Evolutionary conservation across 2,113 vertebrate genomes (phyloP), one percentile per base, ranked within the genome.

Genomic region (Hippotragus niger): DNA sequence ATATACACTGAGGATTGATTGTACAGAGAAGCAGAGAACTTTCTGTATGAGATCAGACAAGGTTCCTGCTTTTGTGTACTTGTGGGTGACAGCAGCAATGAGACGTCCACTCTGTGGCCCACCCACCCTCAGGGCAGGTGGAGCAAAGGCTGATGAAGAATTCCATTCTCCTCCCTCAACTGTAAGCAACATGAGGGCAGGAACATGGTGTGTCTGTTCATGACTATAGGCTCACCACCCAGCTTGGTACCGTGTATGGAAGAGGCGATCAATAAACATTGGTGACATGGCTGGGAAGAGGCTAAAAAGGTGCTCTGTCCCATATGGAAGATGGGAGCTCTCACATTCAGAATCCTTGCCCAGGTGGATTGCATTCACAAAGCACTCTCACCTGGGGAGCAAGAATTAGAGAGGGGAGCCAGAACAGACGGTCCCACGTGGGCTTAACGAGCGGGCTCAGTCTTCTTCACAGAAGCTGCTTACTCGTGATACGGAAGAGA

Each of bases 361-460:
- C 90, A 92, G 94, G 74, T 95, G 81, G 60, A 92, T 29, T 97
- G 95, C 85, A 93, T 84, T 84, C 50, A 90, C 40, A 97, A 23
- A 96, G 91, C 90, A 89, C 74, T 92, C 62, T 97, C 96, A 93
- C 90, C 95, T 90, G 91, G 84, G 90, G 83, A 97, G 84, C 84
- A 96, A 95, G 92, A 81, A 94, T 84, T 96, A 94, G 90, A 92
- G 45, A 94, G 60, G 29, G 36, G 64, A 53, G 92, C n/a, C 40
- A 91, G 36, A 43, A 27, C 74, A 94, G 82, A 94, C 31, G 19
- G 78, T 33, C 45, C 27, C 9, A 1, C 5, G 10, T 27, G 50
- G 50, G 47, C 55, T 92, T 86, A 86, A 88, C 0, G 27, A 55
- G 33, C 23, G 45, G 31, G 25, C 19, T 93, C 45, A 45, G 29